These are phyloP conservation scores for Epizoanthus ramosus DNA, from an alignment of 92 coral and sea anemone species.

Conservation along the genomic window DNA sequence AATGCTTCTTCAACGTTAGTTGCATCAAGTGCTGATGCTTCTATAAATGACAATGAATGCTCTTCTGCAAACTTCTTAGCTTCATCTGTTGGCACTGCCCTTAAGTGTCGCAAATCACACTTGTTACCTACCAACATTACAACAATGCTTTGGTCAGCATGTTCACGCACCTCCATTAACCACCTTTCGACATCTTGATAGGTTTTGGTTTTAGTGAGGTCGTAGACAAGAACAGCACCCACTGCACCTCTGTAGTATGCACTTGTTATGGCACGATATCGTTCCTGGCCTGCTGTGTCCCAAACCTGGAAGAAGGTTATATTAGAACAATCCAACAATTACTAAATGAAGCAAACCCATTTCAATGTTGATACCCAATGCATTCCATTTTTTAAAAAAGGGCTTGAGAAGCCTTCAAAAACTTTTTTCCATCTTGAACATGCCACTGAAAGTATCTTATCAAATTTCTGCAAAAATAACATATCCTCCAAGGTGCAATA, in stretches of 20 bases:
- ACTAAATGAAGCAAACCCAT: not conserved
- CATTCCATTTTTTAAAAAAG: too few relatives aligned
- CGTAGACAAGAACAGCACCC: conserved; percentile 94
- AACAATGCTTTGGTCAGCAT: conserved; percentile 93
- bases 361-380: too few relatives aligned
- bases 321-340: not conserved
- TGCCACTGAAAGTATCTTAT: too few relatives aligned
- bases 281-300: conserved; percentile 99
- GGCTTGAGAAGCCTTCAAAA: too few relatives aligned
- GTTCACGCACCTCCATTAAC: conserved; percentile 93
- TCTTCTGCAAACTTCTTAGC: conserved; percentile 89
- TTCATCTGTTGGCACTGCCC: conserved; percentile 89
- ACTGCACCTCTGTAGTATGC: conserved; percentile 99
- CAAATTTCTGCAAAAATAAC: too few relatives aligned
- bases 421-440: too few relatives aligned
- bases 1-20: conserved; percentile 97
- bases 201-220: conserved; percentile 92
- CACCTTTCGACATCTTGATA: conserved; percentile 94
- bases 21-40: conserved; percentile 97
- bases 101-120: conserved; percentile 94
- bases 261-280: conserved; percentile 98
- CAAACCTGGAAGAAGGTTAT: conserved; percentile 73
- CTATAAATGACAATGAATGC: conserved; percentile 80
- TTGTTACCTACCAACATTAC: conserved; percentile 98
- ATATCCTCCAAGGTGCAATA: too few relatives aligned